A percentile compares a stretch with the other conserved stretches of the same genome.
These are phyloP conservation scores for Gasterosteus nipponicus DNA, from an alignment of 2,113 vertebrate genomes.

Conservation along the genomic window DNA sequence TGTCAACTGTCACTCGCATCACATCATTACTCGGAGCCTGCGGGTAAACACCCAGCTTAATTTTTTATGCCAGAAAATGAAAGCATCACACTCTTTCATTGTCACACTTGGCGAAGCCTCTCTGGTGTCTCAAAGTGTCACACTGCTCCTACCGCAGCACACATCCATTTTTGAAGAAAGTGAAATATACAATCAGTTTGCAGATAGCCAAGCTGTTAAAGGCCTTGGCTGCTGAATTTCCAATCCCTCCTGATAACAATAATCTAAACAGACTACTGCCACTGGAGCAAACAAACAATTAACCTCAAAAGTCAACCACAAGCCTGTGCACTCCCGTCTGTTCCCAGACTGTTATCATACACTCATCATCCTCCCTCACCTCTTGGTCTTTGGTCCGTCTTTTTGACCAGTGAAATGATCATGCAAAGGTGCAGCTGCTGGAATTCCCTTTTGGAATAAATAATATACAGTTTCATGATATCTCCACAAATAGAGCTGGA, in stretches of 20 bases:
- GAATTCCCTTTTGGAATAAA: constrained; percentile 5
- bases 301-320: constrained; percentile 68
- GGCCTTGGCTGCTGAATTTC: constrained; percentile 43
- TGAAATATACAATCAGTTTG: constrained; percentile 45
- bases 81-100: constrained; percentile 45
- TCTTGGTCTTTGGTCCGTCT: constrained; percentile 29
- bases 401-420: constrained; percentile 24
- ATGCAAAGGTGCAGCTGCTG: background rate
- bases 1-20: constrained; percentile 57
- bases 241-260: constrained; percentile 70
- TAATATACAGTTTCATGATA: background rate
- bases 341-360: constrained; percentile 56
- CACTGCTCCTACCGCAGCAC: constrained; percentile 53
- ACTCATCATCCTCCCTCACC: constrained; percentile 42
- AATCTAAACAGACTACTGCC: constrained; percentile 68
- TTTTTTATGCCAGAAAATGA: constrained; percentile 37
- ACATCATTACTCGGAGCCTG: constrained; percentile 40
- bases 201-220: constrained; percentile 56
- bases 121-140: constrained; percentile 58
- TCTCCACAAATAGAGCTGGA: background rate
- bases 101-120: constrained; percentile 54
- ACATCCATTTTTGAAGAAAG: constrained; percentile 52
- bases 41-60: constrained; percentile 32
- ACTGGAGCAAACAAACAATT: constrained; percentile 79
- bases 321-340: constrained; percentile 59